A percentile compares a stretch with the other conserved stretches of the same genome.
Evolutionary conservation across 2,888 invertebrate species (phyloP).

Genomic region (Cheiracanthium punctorium): DNA sequence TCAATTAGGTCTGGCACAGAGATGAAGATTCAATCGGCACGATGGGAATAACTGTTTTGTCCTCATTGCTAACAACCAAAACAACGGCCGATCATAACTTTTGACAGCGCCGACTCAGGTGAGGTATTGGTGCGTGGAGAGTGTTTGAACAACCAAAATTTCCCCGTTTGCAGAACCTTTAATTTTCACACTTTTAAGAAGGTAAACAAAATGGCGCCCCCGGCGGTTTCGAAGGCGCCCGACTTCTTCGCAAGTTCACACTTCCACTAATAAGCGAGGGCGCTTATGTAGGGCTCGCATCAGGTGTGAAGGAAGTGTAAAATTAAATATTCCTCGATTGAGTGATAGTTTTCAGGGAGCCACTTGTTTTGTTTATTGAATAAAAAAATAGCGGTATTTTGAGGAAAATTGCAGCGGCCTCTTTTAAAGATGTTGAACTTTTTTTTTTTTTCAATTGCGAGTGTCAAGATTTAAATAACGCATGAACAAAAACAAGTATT

Average conservation of each 20-base stretch:
- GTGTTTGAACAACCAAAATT: constrained; percentile 19
- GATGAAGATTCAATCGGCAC: neutral
- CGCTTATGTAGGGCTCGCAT: constrained; percentile 8
- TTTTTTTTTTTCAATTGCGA: no score
- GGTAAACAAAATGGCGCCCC: neutral
- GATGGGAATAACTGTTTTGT: neutral
- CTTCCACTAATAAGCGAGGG: neutral
- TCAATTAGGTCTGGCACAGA: neutral
- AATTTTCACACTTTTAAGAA: constrained; percentile 1
- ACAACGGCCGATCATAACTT: neutral
- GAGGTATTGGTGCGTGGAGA: neutral
- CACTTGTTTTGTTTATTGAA: neutral
- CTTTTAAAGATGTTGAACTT: neutral
- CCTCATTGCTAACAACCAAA: neutral
- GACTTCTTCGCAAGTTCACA: constrained; percentile 5
- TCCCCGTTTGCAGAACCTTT: neutral
- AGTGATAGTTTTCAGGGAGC: neutral
- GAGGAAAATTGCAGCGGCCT: neutral
- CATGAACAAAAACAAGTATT: no score
- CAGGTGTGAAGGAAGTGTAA: neutral
- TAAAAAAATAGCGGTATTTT: neutral
- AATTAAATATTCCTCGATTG: neutral
- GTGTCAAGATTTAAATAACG: no score
- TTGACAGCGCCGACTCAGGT: neutral
- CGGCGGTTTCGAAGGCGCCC: constrained; percentile 5